Percentiles rank a stretch among this genome's conserved stretches.
Conservation (phyloP, 2,888 invertebrate species). For the Anagyrus pseudococci region DNA sequence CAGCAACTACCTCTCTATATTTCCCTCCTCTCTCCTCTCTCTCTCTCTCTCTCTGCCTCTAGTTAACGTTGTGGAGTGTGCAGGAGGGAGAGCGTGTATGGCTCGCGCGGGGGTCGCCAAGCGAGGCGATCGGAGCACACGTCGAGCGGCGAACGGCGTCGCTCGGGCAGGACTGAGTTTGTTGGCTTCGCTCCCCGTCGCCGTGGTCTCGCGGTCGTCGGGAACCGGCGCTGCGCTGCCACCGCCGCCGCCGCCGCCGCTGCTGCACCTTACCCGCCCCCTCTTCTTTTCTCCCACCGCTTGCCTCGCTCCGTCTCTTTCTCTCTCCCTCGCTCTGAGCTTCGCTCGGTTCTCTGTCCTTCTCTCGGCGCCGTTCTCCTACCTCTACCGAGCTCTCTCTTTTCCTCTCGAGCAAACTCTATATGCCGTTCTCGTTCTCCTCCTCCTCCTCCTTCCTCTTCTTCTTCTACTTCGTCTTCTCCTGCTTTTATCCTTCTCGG, state of each 20-base stretch:
- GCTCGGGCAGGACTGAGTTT: slow-evolving; percentile 57
- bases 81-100: no score
- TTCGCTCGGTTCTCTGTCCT: no score
- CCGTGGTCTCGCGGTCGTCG: slow-evolving; percentile 14
- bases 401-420: no score
- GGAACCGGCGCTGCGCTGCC: background rate
- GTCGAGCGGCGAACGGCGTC: slow-evolving; percentile 43
- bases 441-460: background rate
- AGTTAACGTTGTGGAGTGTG: no score
- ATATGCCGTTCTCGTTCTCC: no score
- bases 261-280: background rate
- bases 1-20: no score
- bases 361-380: background rate
- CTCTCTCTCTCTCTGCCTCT: no score
- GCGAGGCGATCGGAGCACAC: no score
- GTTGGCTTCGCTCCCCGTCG: slow-evolving; percentile 58
- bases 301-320: background rate
- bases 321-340: no score
- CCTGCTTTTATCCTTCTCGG: background rate
- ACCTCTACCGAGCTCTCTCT: background rate
- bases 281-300: background rate
- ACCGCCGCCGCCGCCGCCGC: background rate
- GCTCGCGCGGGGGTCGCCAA: no score
- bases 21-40: no score
- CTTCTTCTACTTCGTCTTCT: no score